Conservation (phyloP, 2,113 vertebrate species). For the Trinectes maculatus region DNA sequence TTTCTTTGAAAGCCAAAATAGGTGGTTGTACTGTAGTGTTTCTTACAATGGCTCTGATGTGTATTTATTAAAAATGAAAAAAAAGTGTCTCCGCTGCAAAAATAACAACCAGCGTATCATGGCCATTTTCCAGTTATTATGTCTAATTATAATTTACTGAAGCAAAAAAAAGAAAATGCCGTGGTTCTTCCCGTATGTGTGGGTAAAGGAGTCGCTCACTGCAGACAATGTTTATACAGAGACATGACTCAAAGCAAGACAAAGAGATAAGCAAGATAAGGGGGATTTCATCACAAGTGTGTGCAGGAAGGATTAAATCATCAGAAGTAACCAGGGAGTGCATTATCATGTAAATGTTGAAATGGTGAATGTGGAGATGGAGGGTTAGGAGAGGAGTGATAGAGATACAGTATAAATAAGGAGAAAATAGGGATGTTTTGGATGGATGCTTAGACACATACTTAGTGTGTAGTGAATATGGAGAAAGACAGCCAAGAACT, state of each 20-base stretch:
- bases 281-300: slow-evolving; percentile 39
- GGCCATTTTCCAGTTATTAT: background rate
- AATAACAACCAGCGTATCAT: background rate
- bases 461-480: slow-evolving; percentile 5
- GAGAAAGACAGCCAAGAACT: slow-evolving; percentile 6
- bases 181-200: background rate
- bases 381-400: slow-evolving; percentile 6
- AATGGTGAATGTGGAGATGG: slow-evolving; percentile 25
- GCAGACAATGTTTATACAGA: slow-evolving; percentile 3
- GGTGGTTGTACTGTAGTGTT: background rate
- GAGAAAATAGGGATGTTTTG: slow-evolving; percentile 15
- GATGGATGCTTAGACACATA: slow-evolving; percentile 6
- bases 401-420: slow-evolving; percentile 20
- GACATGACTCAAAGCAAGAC: background rate
- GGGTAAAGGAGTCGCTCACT: background rate
- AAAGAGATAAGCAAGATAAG: slow-evolving; percentile 10
- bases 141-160: background rate
- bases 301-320: too few species aligned
- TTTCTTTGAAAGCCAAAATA: slow-evolving; percentile 17
- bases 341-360: slow-evolving; percentile 37
- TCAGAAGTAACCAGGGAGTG: slow-evolving; percentile 23
- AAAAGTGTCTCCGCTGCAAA: background rate
- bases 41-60: slow-evolving; percentile 11
- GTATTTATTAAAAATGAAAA: slow-evolving; percentile 3
- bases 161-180: background rate